Evolutionary conservation across 2,113 vertebrate species (phyloP).

Genomic region (Peromyscus maniculatus): DNA sequence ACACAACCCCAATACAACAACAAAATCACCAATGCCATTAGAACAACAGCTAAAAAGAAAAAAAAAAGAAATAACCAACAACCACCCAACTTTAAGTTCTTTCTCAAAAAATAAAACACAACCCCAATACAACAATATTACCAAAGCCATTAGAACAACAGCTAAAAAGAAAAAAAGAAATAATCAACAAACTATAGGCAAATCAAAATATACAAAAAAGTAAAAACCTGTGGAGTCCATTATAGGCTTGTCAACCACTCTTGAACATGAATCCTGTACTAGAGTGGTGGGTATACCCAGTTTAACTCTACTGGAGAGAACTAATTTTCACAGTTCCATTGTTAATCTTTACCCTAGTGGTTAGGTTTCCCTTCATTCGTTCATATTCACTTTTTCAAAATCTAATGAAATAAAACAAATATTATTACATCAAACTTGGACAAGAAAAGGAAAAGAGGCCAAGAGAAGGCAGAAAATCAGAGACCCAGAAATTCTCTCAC

Average conservation of each 20-base stretch:
- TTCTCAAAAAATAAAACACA: background rate
- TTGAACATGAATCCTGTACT: background rate
- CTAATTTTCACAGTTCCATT: background rate
- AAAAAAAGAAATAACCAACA: background rate
- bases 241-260: background rate
- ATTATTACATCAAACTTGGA: background rate
- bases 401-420: background rate
- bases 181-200: background rate
- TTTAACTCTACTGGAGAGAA: background rate
- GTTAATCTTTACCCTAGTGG: background rate
- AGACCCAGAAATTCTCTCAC: background rate
- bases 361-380: background rate
- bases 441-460: background rate
- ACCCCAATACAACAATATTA: background rate
- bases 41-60: background rate
- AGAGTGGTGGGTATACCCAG: background rate
- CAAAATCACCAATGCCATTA: background rate
- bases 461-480: background rate
- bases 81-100: background rate
- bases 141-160: background rate
- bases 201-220: background rate
- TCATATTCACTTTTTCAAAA: background rate
- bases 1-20: background rate
- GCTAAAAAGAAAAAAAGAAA: background rate
- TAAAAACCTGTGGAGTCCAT: background rate